Conservation (phyloP, 2,113 vertebrate species). For the Pseudonaja textilis region DNA sequence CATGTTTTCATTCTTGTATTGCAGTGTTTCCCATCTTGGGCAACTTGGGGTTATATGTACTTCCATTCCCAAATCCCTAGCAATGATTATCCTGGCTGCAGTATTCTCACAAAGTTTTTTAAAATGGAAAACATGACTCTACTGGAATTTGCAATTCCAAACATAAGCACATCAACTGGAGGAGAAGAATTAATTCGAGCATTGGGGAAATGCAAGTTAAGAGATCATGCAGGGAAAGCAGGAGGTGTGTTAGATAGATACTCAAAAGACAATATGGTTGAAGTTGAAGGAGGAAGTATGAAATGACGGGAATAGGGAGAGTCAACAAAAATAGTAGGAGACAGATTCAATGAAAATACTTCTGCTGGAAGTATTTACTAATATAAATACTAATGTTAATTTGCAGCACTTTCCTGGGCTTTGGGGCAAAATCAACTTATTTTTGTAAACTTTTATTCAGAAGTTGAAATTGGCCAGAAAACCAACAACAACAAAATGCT, state of each 20-base stretch:
- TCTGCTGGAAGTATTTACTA: not conserved
- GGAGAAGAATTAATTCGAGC: not conserved
- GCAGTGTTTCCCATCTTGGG: not conserved
- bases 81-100: not conserved
- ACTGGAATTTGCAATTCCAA: not conserved
- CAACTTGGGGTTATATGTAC: not conserved
- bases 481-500: not conserved
- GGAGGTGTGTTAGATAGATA: not conserved
- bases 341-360: not conserved
- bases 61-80: not conserved
- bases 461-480: not conserved
- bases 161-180: not conserved
- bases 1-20: not conserved
- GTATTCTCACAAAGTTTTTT: not conserved
- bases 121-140: not conserved
- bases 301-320: not conserved
- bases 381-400: not conserved
- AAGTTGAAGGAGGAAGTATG: not conserved
- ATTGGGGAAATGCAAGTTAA: not conserved
- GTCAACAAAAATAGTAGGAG: not conserved
- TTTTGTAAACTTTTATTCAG: not conserved
- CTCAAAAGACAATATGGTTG: not conserved
- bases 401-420: not conserved
- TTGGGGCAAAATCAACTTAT: not conserved
- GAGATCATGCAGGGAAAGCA: not conserved